Base-by-base conservation (phyloP, 53 echinoderm and acorn worm genomes). In the Arbacia lixula region DNA sequence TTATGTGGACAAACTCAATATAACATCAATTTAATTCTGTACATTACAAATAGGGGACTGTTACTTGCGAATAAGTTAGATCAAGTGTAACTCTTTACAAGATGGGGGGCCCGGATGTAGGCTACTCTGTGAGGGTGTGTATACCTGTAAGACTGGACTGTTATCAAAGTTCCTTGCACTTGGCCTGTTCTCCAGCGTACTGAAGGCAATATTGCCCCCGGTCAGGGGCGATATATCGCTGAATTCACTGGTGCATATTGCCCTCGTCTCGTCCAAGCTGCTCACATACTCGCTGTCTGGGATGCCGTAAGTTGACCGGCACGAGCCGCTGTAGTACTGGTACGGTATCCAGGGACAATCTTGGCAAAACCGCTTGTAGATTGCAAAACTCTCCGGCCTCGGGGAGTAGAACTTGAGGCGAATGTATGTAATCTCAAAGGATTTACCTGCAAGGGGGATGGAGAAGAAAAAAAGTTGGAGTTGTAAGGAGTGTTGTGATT, bases 181-280 rank as follows among this genome's bases (percentile, higher is more conserved):
- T 0, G 97, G 97, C 51, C 97, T 87, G 25, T 90, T 87, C 66
- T 96, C 93, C 71, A 96, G 84, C 0, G 97, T 96, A 66, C 97
- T 94, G 86, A 96, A 96, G 61, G 97, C 97, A 76, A 96, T 94
- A 58, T 96, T 96, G 36, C 97, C 97, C 5, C 97, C 97, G 17
- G 97, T 96, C 46, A 96, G 79, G 0, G 97, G 97, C 6, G 97
- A 96, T 60, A 96, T 94, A 67, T 96, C 94, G 56, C 97, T 96
- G 73, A 94, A 96, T 68, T 91, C 91, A 16, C 89, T 89, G 26
- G 97, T 94, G 42, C 97, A 96, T 0, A 96, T 82, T 6, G 94
- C 94, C 68, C 60, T 72, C 10, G 91, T 94, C 55, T 96, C 97
- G 40, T 94, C 94, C 0, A 17, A 29, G n/a, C 12, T 16, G 36